Base-by-base conservation (phyloP, 2,888 invertebrate genomes). In the Poecilus cupreus region DNA sequence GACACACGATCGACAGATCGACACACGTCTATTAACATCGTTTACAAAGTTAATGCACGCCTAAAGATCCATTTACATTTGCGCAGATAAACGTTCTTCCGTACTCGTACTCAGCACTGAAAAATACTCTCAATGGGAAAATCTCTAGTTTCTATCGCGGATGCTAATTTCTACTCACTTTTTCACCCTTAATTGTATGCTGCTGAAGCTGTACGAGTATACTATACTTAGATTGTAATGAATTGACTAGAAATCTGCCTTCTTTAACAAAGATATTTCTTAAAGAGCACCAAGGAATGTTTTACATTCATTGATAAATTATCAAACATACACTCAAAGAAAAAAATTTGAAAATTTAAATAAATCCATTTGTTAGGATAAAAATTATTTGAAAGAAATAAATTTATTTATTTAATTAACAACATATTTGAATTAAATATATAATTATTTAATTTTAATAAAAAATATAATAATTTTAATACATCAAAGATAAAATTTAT, bases 1-100 rank as follows among this genome's bases (percentile, higher is more conserved):
- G 22, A 54, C 20, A 54, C 20, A 54, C 32, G 32, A 32, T 51
- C 64, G 16, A n/a, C 64, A 10, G 26, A 64, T 32, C 37, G 64
- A 64, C 64, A 32, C n/a, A 60, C 26, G 60, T 60, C 26, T 60
- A 26, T 60, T 60, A 22, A 24, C 60, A 60, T 26, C 60, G 26
- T 24, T 54, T 54, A 54, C 20, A 43, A 2, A 43, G 43, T 43
- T 51, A 51, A 51, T 18, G 51, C 5, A 51, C 51, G 18, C 51
- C 51, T 22, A 51, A 51, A 51, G 51, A 51, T 51, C 51, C 51
- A 51, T 51, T 51, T 51, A 18, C 51, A 51, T 51, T 51, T 51
- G 18, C 51, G 18, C 0, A 43, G 43, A 43, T 43, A 18, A 51
- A 51, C 51, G 51, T 46, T 46, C 43, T 13, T 13, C 11, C 20